These are phyloP conservation scores for Ctenochaetus hawaiiensis DNA, from an alignment of 2,797 vertebrate genomes.

Conservation along the genomic window DNA sequence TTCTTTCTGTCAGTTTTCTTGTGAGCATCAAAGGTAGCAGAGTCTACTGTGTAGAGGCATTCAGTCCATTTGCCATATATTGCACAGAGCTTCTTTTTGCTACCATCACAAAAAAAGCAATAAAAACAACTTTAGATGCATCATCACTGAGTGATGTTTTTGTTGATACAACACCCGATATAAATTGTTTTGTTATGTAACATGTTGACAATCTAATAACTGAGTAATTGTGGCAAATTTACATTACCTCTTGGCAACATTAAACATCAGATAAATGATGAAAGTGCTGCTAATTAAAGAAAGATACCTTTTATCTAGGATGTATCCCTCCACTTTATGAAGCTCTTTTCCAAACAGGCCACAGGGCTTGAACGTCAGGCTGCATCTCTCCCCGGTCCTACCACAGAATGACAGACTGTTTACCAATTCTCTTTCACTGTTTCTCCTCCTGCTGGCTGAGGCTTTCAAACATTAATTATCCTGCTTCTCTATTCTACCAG, in stretches of 20 bases:
- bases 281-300: conserved; percentile 18
- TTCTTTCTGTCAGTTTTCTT: conserved; percentile 94
- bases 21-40: conserved; percentile 89
- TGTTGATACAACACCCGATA: too few relatives aligned
- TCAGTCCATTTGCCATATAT: conserved; percentile 99
- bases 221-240: not conserved
- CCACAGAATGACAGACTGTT: conserved; percentile 68
- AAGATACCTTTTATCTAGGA: conserved; percentile 95
- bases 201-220: not conserved
- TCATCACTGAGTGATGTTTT: not conserved
- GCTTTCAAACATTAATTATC: conserved; percentile 72
- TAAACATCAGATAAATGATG: not conserved
- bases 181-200: too few relatives aligned
- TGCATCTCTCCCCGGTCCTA: conserved; percentile 96
- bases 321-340: conserved; percentile 98
- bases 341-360: conserved; percentile 98
- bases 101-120: conserved; percentile 67
- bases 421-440: conserved; percentile 62
- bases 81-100: conserved; percentile 95
- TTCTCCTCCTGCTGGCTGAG: conserved; percentile 42
- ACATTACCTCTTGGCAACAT: conserved; percentile 1
- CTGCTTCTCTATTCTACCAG: conserved; percentile 53
- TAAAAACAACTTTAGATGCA: conserved; percentile 16
- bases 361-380: conserved; percentile 94
- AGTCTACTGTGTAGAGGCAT: conserved; percentile 92